Percentiles rank a stretch among this genome's conserved stretches.
These are phyloP conservation scores for Prinia subflava DNA, from an alignment of 2,113 vertebrate genomes.

Conservation along the genomic window DNA sequence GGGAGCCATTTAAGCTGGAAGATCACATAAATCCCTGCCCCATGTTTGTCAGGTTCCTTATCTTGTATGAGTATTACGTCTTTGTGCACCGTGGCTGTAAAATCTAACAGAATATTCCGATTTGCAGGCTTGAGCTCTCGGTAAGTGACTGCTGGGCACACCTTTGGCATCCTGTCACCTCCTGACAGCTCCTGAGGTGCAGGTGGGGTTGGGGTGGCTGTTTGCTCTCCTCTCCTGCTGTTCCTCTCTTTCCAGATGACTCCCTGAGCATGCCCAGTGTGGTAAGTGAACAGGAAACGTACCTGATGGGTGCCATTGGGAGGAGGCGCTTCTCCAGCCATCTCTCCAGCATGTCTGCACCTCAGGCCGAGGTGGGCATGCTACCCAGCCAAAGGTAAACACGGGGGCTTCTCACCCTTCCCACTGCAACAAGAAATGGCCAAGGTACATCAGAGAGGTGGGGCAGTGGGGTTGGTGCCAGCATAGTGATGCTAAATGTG, in stretches of 20 bases:
- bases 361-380: slow-evolving; percentile 88
- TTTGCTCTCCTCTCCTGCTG: not conserved
- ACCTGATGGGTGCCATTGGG: slow-evolving; percentile 85
- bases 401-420: slow-evolving; percentile 30
- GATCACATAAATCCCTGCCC: not conserved
- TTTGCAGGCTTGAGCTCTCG: not conserved
- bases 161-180: not conserved
- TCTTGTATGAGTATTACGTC: not conserved
- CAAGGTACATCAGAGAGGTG: not conserved
- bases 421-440: not conserved
- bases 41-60: not conserved
- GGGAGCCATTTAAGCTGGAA: not conserved
- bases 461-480: not conserved
- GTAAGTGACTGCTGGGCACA: not conserved
- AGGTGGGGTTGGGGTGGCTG: not conserved
- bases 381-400: slow-evolving; percentile 97
- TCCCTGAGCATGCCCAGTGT: slow-evolving; percentile 98
- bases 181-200: not conserved
- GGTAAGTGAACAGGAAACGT: slow-evolving; percentile 97
- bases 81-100: not conserved
- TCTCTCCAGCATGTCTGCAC: slow-evolving; percentile 83
- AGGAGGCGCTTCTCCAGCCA: slow-evolving; percentile 96
- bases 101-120: not conserved
- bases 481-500: not conserved
- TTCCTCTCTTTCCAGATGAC: slow-evolving; percentile 78